Evolutionary conservation across 2,797 vertebrate genomes (phyloP).

Genomic region (Tokudaia tokunoshimensis): DNA sequence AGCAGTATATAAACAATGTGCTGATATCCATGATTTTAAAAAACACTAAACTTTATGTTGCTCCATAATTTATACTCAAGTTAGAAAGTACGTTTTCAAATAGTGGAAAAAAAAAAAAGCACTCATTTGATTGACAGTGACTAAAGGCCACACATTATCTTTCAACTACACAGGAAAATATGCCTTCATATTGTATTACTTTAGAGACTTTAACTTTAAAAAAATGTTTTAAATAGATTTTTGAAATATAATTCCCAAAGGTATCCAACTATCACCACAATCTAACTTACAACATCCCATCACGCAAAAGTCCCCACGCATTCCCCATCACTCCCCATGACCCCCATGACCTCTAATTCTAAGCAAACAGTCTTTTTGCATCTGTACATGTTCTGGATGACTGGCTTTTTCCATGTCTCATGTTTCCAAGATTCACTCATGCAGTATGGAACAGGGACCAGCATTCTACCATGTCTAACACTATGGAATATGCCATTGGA

Average conservation of each 20-base stretch:
- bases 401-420: not conserved
- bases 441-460: not conserved
- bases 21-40: not conserved
- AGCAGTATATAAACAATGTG: not conserved
- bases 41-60: not conserved
- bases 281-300: not conserved
- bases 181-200: not conserved
- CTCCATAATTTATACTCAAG: not conserved
- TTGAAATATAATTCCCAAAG: not conserved
- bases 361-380: not conserved
- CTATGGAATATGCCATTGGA: not conserved
- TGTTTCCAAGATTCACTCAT: slow-evolving; percentile 34
- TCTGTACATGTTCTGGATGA: not conserved
- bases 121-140: not conserved
- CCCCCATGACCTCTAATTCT: not conserved
- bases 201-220: not conserved
- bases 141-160: not conserved
- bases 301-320: not conserved
- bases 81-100: slow-evolving; percentile 33
- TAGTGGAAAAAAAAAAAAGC: not conserved
- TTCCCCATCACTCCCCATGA: not conserved
- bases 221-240: not conserved
- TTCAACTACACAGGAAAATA: slow-evolving; percentile 23
- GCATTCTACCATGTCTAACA: not conserved
- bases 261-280: not conserved